These are phyloP conservation scores for Mareca penelope DNA, from an alignment of 2,797 vertebrate genomes.

Conservation along the genomic window DNA sequence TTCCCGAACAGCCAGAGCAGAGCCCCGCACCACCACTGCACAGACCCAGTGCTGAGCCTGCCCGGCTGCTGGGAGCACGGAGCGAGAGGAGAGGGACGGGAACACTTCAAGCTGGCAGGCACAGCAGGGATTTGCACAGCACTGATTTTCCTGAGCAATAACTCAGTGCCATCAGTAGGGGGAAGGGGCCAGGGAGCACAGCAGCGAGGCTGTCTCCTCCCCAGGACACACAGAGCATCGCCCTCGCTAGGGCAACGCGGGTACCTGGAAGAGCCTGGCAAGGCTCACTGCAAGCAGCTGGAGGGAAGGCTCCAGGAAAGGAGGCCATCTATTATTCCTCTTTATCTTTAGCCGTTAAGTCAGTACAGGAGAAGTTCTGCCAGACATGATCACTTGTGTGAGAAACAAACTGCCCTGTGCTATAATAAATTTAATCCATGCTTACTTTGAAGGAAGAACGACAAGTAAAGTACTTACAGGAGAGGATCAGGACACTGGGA, in stretches of 20 bases:
- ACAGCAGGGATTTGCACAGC: not conserved
- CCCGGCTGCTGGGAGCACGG: not conserved
- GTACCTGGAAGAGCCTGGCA: not conserved
- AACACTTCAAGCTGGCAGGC: not conserved
- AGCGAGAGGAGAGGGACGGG: not conserved
- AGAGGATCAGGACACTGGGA: not conserved
- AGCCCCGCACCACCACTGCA: not conserved
- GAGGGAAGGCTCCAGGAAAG: not conserved
- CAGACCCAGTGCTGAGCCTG: accelerated
- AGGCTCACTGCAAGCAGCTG: not conserved
- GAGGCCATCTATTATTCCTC: not conserved
- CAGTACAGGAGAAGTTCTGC: not conserved
- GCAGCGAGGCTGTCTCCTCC: too few relatives aligned
- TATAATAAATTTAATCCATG: not conserved
- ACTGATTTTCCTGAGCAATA: not conserved
- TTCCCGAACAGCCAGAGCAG: accelerated
- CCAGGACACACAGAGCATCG: too few relatives aligned
- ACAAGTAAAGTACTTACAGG: not conserved
- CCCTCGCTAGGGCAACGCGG: not conserved
- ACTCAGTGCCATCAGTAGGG: accelerated
- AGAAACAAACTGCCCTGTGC: not conserved
- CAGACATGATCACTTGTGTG: not conserved
- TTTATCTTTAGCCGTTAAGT: too few relatives aligned
- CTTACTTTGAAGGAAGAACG: not conserved
- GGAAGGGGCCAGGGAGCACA: not conserved